These are phyloP conservation scores for Palaemon carinicauda DNA, from an alignment of 1,140 invertebrate species.

Conservation along the genomic window DNA sequence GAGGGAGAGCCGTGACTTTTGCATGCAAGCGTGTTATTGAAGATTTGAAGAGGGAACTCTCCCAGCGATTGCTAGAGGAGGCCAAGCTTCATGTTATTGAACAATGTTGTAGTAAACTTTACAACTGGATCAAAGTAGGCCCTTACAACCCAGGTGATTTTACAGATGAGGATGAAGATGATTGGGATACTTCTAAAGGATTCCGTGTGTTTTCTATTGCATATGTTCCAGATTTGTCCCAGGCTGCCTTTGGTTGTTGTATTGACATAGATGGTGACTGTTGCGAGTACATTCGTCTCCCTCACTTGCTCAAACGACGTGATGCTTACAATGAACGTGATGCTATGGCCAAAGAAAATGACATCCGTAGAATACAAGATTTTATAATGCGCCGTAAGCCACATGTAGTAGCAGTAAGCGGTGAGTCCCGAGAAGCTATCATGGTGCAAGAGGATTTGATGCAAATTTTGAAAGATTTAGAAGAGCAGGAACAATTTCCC, in stretches of 20 bases:
- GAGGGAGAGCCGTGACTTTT: slow-evolving; percentile 86
- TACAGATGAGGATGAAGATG: slow-evolving; percentile 84
- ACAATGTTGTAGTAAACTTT: slow-evolving; percentile 83
- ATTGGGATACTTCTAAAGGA: slow-evolving; percentile 87
- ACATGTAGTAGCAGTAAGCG: slow-evolving; percentile 90
- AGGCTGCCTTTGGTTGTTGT: slow-evolving; percentile 88
- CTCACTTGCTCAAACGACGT: slow-evolving; percentile 83
- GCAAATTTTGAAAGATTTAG: slow-evolving; percentile 75
- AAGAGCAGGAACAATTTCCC: slow-evolving; percentile 88
- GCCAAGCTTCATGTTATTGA: slow-evolving; percentile 89
- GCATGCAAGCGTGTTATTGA: slow-evolving; percentile 90
- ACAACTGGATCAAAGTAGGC: slow-evolving; percentile 91
- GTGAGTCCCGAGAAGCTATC: slow-evolving; percentile 87
- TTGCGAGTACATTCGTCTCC: slow-evolving; percentile 86
- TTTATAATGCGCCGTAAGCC: slow-evolving; percentile 93
- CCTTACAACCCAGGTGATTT: slow-evolving; percentile 77
- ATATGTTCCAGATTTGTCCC: slow-evolving; percentile 84
- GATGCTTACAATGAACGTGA: slow-evolving; percentile 79
- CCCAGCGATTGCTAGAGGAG: slow-evolving; percentile 81
- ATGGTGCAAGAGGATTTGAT: slow-evolving; percentile 87
- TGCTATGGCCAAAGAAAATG: slow-evolving; percentile 79
- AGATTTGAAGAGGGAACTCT: slow-evolving; percentile 87
- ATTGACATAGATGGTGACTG: slow-evolving; percentile 90
- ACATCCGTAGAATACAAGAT: slow-evolving; percentile 81
- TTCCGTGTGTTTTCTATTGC: slow-evolving; percentile 87